These are phyloP conservation scores for Anaspis maculata DNA, from an alignment of 2,888 invertebrate genomes.

Conservation along the genomic window DNA sequence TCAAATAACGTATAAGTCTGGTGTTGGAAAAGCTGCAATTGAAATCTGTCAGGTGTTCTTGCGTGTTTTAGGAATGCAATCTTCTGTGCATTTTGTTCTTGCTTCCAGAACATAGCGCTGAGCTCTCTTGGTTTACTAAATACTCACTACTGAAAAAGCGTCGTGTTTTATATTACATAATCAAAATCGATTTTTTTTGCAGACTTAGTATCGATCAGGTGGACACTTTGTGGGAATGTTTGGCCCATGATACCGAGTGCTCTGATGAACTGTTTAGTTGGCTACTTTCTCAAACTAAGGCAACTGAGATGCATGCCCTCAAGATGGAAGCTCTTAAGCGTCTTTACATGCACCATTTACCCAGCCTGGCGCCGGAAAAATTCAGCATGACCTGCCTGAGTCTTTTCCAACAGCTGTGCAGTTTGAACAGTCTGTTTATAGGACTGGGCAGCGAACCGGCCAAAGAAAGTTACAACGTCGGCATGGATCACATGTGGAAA, in stretches of 20 bases:
- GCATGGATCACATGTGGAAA: slow-evolving; percentile 92
- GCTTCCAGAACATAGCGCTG: too few relatives aligned
- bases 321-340: slow-evolving; percentile 81
- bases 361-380: slow-evolving; percentile 77
- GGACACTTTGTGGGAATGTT: slow-evolving; percentile 84
- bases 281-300: slow-evolving; percentile 86
- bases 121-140: too few relatives aligned
- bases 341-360: slow-evolving; percentile 81
- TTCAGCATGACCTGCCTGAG: slow-evolving; percentile 89
- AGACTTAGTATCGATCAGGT: slow-evolving; percentile 80
- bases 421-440: slow-evolving; percentile 72
- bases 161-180: too few relatives aligned
- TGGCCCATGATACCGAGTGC: slow-evolving; percentile 77
- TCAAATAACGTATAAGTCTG: too few relatives aligned
- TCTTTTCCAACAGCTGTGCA: slow-evolving; percentile 85
- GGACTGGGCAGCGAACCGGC: slow-evolving; percentile 38
- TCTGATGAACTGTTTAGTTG: slow-evolving; percentile 90
- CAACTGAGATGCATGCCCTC: slow-evolving; percentile 85
- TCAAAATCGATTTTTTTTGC: not conserved
- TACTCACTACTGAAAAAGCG: too few relatives aligned
- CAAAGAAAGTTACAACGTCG: slow-evolving; percentile 55
- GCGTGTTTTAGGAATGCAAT: too few relatives aligned
- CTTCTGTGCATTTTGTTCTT: too few relatives aligned
- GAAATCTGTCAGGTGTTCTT: too few relatives aligned
- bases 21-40: too few relatives aligned